These are phyloP conservation scores for Malaclemys terrapin DNA, from an alignment of 2,113 vertebrate species.

Conservation along the genomic window DNA sequence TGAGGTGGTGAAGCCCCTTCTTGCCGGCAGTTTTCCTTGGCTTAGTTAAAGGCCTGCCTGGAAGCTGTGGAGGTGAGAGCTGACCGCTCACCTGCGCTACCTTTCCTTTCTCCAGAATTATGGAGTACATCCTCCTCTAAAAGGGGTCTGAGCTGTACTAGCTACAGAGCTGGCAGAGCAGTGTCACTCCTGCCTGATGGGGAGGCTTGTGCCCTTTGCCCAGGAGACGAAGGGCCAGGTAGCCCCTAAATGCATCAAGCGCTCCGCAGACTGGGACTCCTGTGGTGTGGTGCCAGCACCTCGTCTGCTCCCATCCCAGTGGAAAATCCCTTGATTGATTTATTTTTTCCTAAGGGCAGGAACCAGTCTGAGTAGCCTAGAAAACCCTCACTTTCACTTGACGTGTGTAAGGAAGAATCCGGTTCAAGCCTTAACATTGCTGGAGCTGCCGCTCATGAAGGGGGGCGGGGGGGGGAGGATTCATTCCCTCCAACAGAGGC, in stretches of 20 bases:
- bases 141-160: not conserved
- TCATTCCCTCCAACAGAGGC: rapidly evolving
- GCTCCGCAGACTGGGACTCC: not conserved
- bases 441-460: not conserved
- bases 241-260: not conserved
- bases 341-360: not conserved
- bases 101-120: not conserved
- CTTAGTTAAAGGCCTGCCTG: not conserved
- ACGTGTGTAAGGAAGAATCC: not conserved
- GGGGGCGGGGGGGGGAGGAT: not conserved
- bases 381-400: not conserved
- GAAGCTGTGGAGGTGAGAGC: not conserved
- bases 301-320: not conserved
- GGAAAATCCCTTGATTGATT: not conserved
- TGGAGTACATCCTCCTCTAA: not conserved
- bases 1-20: not conserved
- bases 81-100: too few species aligned
- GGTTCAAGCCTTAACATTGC: not conserved
- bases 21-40: not conserved
- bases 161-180: not conserved
- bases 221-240: not conserved
- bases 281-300: not conserved
- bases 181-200: not conserved
- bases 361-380: not conserved
- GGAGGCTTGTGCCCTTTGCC: not conserved